Evolutionary conservation across 1,140 invertebrate genomes (phyloP).

Genomic region (Drosophila oshimai): DNA sequence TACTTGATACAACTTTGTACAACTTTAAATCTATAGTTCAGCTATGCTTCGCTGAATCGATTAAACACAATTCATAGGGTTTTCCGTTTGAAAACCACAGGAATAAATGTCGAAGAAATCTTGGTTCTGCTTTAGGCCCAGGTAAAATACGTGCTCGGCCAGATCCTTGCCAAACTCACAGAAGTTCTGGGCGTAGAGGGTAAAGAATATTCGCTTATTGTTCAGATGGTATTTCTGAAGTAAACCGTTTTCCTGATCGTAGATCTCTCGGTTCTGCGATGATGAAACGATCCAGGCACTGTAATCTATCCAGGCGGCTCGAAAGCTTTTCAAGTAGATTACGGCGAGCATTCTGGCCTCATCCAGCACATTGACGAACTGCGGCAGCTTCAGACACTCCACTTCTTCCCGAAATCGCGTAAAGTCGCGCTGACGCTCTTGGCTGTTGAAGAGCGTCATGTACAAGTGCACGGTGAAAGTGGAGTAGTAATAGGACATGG

Average conservation of each 20-base stretch:
- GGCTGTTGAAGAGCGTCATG: conserved; percentile 70
- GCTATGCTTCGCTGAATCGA: too few relatives aligned
- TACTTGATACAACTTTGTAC: too few relatives aligned
- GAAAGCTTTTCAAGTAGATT: conserved; percentile 75
- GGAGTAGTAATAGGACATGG: conserved; percentile 76
- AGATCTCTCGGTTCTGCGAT: conserved; percentile 35
- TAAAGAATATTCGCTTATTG: conserved; percentile 73
- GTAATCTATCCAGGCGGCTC: conserved; percentile 66
- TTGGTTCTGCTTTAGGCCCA: conserved; percentile 67
- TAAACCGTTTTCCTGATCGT: conserved; percentile 66
- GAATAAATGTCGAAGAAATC: conserved; percentile 68
- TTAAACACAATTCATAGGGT: conserved; percentile 42
- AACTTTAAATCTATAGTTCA: too few relatives aligned
- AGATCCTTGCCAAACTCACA: conserved; percentile 78
- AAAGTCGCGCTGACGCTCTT: conserved; percentile 53
- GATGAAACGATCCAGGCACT: conserved; percentile 43
- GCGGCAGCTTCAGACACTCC: conserved; percentile 73
- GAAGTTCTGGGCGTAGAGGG: conserved; percentile 74
- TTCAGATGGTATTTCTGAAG: conserved; percentile 48
- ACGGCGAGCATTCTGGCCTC: conserved; percentile 71
- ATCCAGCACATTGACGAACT: conserved; percentile 68
- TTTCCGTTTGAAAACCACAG: conserved; percentile 58
- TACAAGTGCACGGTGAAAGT: conserved; percentile 74
- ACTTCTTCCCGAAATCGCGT: conserved; percentile 53
- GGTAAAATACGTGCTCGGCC: conserved; percentile 69